Base-by-base conservation (phyloP, 35 echinoderm and acorn worm genomes). In the Apostichopus californicus region DNA sequence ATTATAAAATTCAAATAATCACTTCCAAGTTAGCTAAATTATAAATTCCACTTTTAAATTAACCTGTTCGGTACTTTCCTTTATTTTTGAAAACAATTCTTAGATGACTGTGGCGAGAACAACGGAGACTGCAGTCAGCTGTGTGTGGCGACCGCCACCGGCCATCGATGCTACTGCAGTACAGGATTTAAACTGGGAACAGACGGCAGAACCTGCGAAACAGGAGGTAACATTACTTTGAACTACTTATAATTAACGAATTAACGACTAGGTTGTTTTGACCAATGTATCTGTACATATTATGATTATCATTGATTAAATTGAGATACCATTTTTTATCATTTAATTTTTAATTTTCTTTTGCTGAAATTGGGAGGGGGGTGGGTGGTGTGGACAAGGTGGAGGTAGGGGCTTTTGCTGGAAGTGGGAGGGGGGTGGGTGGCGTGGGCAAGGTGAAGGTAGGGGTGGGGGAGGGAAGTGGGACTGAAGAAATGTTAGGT, bases 91-190 rank as follows among this genome's bases (percentile, higher is more conserved):
- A 56, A 15, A 56, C 3, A 20, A 28, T 18, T 21, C 57, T 46
- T 3, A 89, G 93, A 28, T 94, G 90, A 58, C 22, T 91, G 93
- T 91, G 80, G 82, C 23, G n/a, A 63, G 1, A 70, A 92, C 82
- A 95, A 95, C 81, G 94, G 94, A 22, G 94, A 90, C 46, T 95
- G 94, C 25, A 61, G 75, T 86, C 94, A 95, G 72, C 58, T 95
- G 13, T 95, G 94, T 80, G 77, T 95, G 23, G 90, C 94, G 9
- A 88, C 77, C 6, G 53, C n/a, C 52, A 66, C 55, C 13, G 63
- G 77, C 73, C 81, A 85, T 18, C 28, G 56, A 58, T 85, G 81
- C 24, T 23, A 59, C 55, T 85, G 81, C 2, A 85, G 14, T 14
- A 85, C 57, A 6, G 81, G 81, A 56, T 85, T 20, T 58, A 13